Evolutionary conservation across 2,888 invertebrate species (phyloP).

Genomic region (Spatulosminthurus flaviceps): DNA sequence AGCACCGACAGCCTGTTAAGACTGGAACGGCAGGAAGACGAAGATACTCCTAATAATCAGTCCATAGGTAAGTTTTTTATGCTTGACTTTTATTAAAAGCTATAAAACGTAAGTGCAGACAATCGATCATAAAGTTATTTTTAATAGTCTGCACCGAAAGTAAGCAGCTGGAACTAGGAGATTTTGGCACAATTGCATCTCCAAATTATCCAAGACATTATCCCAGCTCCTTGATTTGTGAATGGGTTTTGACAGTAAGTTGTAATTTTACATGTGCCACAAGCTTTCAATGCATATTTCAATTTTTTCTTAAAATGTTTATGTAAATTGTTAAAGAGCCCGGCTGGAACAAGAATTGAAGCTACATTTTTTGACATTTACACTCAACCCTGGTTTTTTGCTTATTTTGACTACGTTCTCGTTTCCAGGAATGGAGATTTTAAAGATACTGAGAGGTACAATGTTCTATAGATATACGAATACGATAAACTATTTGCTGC

Average conservation of each 20-base stretch:
- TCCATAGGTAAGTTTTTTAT: too few species aligned
- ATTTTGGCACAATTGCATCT: slow-evolving; percentile 59
- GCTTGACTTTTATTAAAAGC: too few species aligned
- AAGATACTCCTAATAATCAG: neutral
- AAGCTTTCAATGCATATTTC: too few species aligned
- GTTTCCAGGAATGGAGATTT: slow-evolving; percentile 59
- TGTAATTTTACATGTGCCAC: too few species aligned
- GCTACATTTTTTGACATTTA: slow-evolving; percentile 61
- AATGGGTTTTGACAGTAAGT: slow-evolving; percentile 61
- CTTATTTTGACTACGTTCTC: slow-evolving; percentile 62
- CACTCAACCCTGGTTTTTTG: slow-evolving; percentile 63
- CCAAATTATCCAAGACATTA: slow-evolving; percentile 63
- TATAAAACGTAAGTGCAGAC: too few species aligned
- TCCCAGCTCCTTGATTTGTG: slow-evolving; percentile 57
- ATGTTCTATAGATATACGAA: neutral
- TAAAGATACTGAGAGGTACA: slow-evolving; percentile 58
- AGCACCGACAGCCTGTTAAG: neutral
- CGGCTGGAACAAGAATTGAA: slow-evolving; percentile 55
- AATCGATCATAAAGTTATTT: neutral
- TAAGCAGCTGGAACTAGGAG: slow-evolving; percentile 52
- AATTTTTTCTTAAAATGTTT: too few species aligned
- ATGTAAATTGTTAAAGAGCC: too few species aligned
- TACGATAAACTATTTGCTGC: neutral
- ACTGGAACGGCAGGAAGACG: slow-evolving; percentile 11
- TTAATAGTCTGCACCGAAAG: slow-evolving; percentile 20